These are phyloP conservation scores for Herpetotheres cachinnans DNA, from an alignment of 2,113 vertebrate species.

Conservation along the genomic window DNA sequence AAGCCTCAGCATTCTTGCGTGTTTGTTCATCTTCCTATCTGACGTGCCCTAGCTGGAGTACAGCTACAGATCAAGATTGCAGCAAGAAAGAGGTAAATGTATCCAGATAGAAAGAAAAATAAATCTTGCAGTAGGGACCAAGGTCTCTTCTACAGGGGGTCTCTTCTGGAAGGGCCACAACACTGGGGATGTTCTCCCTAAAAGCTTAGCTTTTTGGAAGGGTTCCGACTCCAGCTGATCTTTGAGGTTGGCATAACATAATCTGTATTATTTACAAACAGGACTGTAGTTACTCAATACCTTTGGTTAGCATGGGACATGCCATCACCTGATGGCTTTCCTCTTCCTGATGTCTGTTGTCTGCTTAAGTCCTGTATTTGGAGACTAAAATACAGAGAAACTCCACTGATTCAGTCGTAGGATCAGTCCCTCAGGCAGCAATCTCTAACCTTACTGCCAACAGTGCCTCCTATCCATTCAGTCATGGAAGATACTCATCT, in stretches of 20 bases:
- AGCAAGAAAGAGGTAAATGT: neutral
- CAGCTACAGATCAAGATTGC: neutral
- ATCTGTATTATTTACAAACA: neutral
- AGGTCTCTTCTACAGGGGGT: neutral
- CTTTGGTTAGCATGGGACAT: neutral
- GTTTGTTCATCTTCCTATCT: neutral
- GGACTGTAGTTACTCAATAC: neutral
- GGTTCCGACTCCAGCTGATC: neutral
- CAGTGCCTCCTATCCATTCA: neutral
- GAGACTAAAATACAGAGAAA: neutral
- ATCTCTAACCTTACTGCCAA: neutral
- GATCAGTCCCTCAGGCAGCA: neutral
- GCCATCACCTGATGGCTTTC: neutral
- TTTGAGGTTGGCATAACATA: neutral
- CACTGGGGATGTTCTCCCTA: neutral
- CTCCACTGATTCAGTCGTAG: rapidly evolving
- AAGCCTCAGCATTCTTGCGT: neutral
- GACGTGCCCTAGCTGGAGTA: rapidly evolving
- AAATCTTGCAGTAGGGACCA: neutral
- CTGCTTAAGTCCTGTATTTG: neutral
- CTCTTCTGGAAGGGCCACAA: neutral
- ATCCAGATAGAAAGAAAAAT: neutral
- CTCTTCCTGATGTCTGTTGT: neutral
- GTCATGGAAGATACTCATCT: neutral
- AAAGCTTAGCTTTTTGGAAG: neutral